Evolutionary conservation across 2,797 vertebrate genomes (phyloP).

Genomic region (Oreochromis grahami): DNA sequence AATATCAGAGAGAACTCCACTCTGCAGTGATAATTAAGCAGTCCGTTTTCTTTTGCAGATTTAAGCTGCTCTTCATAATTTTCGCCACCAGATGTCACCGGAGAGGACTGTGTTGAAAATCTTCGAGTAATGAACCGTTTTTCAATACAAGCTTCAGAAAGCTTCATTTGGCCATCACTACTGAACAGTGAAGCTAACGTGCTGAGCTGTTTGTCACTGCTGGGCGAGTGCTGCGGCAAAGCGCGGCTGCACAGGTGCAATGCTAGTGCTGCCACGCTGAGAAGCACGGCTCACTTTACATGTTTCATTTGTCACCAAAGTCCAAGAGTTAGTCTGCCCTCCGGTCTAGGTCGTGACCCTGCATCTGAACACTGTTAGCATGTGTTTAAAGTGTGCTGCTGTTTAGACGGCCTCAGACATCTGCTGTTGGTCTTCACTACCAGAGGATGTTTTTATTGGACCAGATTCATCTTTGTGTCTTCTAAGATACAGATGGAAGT

Average conservation of each 20-base stretch:
- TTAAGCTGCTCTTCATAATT: too few relatives aligned
- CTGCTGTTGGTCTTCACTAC: neutral
- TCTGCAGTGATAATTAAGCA: too few relatives aligned
- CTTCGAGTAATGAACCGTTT: too few relatives aligned
- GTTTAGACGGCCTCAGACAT: neutral
- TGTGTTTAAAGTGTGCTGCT: rapidly evolving
- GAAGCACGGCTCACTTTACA: neutral
- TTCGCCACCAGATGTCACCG: too few relatives aligned
- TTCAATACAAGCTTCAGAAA: too few relatives aligned
- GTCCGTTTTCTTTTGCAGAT: too few relatives aligned
- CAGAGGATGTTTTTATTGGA: neutral
- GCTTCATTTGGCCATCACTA: too few relatives aligned
- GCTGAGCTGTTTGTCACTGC: neutral
- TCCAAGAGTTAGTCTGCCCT: neutral
- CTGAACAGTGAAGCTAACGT: neutral
- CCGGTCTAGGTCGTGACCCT: rapidly evolving
- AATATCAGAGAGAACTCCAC: too few relatives aligned
- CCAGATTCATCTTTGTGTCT: neutral
- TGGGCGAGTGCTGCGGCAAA: neutral
- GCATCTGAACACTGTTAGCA: rapidly evolving
- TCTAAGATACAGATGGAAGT: neutral
- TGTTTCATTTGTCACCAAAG: neutral
- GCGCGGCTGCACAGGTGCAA: neutral
- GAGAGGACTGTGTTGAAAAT: too few relatives aligned
- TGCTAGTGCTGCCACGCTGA: rapidly evolving